These are phyloP conservation scores for Chaetops frenatus DNA, from an alignment of 2,113 vertebrate genomes.

Conservation along the genomic window DNA sequence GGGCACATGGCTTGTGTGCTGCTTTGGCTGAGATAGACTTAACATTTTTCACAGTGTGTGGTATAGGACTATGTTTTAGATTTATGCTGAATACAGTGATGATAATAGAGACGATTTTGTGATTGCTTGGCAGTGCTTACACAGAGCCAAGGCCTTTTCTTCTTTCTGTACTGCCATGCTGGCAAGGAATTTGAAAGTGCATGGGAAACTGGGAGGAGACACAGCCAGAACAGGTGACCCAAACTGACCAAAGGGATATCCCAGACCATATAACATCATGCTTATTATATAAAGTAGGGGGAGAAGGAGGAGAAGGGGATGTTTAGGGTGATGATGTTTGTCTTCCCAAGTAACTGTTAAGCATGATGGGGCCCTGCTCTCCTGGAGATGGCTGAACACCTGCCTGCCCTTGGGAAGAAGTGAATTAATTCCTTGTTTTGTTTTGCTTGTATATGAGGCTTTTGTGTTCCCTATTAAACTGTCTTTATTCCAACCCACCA, in stretches of 20 bases:
- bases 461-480: not conserved
- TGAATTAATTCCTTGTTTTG: not conserved
- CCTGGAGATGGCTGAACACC: not conserved
- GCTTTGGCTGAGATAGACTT: not conserved
- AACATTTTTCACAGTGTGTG: not conserved
- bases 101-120: not conserved
- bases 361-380: not conserved
- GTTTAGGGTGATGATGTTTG: not conserved
- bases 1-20: not conserved
- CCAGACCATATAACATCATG: not conserved
- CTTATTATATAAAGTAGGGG: not conserved
- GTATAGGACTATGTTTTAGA: not conserved
- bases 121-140: not conserved
- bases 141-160: not conserved
- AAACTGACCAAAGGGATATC: not conserved
- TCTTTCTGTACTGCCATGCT: not conserved
- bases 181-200: not conserved
- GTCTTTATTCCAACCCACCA: not conserved
- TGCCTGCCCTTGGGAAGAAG: not conserved
- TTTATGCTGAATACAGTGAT: not conserved
- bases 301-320: not conserved
- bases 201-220: not conserved
- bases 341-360: not conserved
- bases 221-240: not conserved
- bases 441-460: fast-evolving